These are phyloP conservation scores for Cyanocitta stelleri DNA, from an alignment of 2,113 vertebrate genomes.

Conservation along the genomic window DNA sequence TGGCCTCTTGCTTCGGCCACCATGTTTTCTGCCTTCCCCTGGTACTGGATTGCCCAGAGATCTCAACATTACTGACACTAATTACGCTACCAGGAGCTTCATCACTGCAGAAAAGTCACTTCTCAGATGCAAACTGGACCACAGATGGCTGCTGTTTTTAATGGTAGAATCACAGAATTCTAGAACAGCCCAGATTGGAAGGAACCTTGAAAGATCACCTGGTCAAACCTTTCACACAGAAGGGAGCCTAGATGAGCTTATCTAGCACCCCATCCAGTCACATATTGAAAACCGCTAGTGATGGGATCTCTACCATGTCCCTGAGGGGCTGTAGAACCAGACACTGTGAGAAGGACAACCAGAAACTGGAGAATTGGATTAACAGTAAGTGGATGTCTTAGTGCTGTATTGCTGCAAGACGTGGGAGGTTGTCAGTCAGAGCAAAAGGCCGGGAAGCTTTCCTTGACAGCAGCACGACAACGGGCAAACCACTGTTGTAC, in stretches of 20 bases:
- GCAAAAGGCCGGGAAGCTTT: background rate
- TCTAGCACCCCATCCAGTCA: rapidly evolving
- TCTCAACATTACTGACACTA: background rate
- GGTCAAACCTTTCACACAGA: background rate
- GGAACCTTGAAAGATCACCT: background rate
- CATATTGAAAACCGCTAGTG: background rate
- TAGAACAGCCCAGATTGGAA: background rate
- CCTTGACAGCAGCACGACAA: background rate
- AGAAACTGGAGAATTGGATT: background rate
- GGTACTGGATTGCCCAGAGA: background rate
- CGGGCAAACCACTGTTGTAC: background rate
- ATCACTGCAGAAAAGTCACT: background rate
- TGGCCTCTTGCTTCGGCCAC: background rate
- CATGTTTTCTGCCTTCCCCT: background rate
- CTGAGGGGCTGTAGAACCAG: background rate
- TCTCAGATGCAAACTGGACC: background rate
- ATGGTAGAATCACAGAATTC: background rate
- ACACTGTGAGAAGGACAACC: background rate
- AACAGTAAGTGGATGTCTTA: background rate
- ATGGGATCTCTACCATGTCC: background rate
- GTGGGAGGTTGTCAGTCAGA: background rate
- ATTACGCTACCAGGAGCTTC: background rate
- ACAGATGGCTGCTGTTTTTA: background rate
- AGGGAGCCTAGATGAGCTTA: background rate
- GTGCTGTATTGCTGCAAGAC: background rate